Evolutionary conservation across 2,888 invertebrate species (phyloP).

Genomic region (Dimorphilus gyrociliatus): DNA sequence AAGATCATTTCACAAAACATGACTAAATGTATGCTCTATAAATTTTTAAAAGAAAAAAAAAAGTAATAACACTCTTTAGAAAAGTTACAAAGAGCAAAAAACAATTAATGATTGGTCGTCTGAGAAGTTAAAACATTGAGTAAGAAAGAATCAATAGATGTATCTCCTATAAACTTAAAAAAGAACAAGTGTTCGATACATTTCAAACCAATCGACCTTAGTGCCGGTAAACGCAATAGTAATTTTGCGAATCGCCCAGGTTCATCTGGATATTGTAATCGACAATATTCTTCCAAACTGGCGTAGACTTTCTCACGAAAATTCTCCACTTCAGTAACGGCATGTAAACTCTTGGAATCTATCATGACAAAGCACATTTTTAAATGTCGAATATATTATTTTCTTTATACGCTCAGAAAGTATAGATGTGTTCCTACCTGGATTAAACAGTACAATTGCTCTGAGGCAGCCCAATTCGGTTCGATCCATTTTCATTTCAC

Average conservation of each 20-base stretch:
- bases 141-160: slow-evolving; percentile 59
- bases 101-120: too few relatives aligned
- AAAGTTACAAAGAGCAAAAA: too few relatives aligned
- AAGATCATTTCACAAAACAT: background rate
- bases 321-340: slow-evolving; percentile 41
- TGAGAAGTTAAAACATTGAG: too few relatives aligned
- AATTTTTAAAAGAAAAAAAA: background rate
- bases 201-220: slow-evolving; percentile 48
- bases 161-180: slow-evolving; percentile 74
- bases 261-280: slow-evolving; percentile 68
- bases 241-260: slow-evolving; percentile 89
- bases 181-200: slow-evolving; percentile 86
- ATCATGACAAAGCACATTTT: slow-evolving; percentile 17
- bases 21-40: slow-evolving; percentile 1
- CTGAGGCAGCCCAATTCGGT: slow-evolving; percentile 84
- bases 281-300: slow-evolving; percentile 83
- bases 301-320: slow-evolving; percentile 86
- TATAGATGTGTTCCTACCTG: slow-evolving; percentile 37
- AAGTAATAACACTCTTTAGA: background rate
- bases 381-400: too few relatives aligned
- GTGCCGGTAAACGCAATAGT: slow-evolving; percentile 42
- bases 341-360: slow-evolving; percentile 75
- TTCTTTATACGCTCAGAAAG: too few relatives aligned
- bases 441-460: slow-evolving; percentile 86
- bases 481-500: slow-evolving; percentile 77